A percentile compares a stretch with the other conserved stretches of the same genome.
Evolutionary conservation across 1,140 invertebrate genomes (phyloP).

Genomic region (Bilobella aurantiaca): DNA sequence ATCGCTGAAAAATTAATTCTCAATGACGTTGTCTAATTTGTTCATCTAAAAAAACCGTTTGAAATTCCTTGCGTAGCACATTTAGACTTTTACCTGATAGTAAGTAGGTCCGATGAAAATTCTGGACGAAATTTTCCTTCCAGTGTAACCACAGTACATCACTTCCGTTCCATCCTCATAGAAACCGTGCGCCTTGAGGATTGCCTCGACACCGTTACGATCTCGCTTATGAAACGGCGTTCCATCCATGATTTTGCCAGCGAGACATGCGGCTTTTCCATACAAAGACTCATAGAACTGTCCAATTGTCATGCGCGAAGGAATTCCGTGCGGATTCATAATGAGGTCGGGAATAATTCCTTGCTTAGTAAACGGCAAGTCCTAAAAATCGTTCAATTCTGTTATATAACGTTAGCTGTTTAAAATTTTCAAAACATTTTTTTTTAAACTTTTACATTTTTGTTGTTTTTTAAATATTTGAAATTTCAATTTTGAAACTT

Average conservation of each 20-base stretch:
- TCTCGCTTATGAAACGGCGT: conserved; percentile 87
- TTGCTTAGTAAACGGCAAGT: conserved; percentile 96
- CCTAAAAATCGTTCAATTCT: conserved; percentile 44
- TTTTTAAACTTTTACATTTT: no score
- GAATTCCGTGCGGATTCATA: conserved; percentile 97
- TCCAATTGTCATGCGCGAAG: conserved; percentile 99
- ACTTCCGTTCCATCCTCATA: conserved; percentile 57
- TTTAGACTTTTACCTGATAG: conserved; percentile 54
- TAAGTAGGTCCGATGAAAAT: conserved; percentile 88
- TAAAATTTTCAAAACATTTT: no score
- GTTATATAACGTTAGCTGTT: neutral
- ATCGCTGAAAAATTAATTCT: no score
- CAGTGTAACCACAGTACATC: conserved; percentile 95
- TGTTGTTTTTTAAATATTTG: no score
- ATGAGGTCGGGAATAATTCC: conserved; percentile 95
- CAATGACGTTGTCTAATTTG: no score
- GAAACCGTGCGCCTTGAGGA: conserved; percentile 8
- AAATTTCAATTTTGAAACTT: no score
- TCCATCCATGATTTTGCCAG: conserved; percentile 94
- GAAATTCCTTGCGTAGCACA: neutral
- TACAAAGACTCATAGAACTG: conserved; percentile 98
- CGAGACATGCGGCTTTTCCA: conserved; percentile 70
- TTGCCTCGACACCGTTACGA: neutral
- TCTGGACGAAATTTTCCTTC: conserved; percentile 89
- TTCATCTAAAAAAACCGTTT: neutral